Percentiles rank a stretch among this genome's conserved stretches.
phyloP scores from a whole-genome alignment of 2,113 vertebrate genomes.

The Mungos mungo region DNA sequence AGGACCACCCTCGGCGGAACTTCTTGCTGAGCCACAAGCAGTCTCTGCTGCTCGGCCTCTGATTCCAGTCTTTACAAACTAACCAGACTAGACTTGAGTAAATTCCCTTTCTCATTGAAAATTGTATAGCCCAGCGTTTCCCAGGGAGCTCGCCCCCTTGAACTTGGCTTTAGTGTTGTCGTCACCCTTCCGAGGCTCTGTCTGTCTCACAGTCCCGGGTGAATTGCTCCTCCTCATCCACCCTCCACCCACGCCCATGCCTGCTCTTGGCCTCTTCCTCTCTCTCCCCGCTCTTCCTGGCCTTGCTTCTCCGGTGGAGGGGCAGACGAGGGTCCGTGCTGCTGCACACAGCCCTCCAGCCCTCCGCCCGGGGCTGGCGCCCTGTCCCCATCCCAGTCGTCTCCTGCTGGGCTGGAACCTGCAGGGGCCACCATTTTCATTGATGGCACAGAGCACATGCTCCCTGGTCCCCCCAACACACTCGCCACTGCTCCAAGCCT shows the following conservation, averaged over 20 bases:
- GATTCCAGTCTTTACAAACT: neutral
- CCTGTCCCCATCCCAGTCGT: neutral
- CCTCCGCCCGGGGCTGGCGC: fast-evolving
- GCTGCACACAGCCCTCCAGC: neutral
- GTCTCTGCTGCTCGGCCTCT: neutral
- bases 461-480: neutral
- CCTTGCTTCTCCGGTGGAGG: no score
- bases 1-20: neutral
- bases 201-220: neutral
- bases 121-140: neutral
- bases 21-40: neutral
- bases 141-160: neutral
- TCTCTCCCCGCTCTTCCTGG: no score
- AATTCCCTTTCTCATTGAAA: neutral
- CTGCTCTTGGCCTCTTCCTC: neutral
- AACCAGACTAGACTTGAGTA: neutral
- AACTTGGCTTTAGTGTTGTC: neutral
- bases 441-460: neutral
- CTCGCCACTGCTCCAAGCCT: neutral
- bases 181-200: neutral
- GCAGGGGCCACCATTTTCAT: neutral
- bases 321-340: neutral
- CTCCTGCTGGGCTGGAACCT: no score
- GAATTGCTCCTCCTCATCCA: neutral
- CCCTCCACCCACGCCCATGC: fast-evolving